phyloP scores from a whole-genome alignment of 2,113 vertebrate genomes.

The Charina bottae region DNA sequence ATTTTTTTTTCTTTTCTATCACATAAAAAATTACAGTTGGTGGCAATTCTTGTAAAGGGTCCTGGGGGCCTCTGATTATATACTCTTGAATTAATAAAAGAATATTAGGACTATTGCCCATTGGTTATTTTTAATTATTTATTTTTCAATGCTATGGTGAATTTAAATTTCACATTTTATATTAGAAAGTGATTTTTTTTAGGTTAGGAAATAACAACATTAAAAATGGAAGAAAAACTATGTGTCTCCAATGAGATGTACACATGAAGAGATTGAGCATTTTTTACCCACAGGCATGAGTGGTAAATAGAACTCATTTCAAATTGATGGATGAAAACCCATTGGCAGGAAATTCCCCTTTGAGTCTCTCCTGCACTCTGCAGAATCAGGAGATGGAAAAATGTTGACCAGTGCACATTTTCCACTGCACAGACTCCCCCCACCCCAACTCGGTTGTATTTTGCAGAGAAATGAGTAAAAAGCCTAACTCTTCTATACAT shows the following conservation, averaged over 20 bases:
- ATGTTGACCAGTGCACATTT: background rate
- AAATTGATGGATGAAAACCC: background rate
- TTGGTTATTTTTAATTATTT: background rate
- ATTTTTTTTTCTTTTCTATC: background rate
- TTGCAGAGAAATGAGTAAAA: background rate
- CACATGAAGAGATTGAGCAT: background rate
- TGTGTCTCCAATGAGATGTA: background rate
- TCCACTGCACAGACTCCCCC: background rate
- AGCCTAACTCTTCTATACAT: background rate
- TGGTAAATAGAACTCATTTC: background rate
- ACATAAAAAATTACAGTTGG: background rate
- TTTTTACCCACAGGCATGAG: background rate
- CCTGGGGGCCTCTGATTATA: background rate
- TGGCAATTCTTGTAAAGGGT: background rate
- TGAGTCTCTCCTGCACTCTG: background rate
- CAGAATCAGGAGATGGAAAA: background rate
- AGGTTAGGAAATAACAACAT: background rate
- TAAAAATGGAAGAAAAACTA: background rate
- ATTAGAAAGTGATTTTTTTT: background rate
- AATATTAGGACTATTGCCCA: no score
- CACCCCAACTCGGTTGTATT: background rate
- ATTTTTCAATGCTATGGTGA: background rate
- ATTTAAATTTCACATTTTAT: background rate
- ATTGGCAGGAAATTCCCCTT: background rate
- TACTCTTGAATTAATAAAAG: background rate